Conservation (phyloP, 2,888 invertebrate species). For the Dynastes maya region DNA sequence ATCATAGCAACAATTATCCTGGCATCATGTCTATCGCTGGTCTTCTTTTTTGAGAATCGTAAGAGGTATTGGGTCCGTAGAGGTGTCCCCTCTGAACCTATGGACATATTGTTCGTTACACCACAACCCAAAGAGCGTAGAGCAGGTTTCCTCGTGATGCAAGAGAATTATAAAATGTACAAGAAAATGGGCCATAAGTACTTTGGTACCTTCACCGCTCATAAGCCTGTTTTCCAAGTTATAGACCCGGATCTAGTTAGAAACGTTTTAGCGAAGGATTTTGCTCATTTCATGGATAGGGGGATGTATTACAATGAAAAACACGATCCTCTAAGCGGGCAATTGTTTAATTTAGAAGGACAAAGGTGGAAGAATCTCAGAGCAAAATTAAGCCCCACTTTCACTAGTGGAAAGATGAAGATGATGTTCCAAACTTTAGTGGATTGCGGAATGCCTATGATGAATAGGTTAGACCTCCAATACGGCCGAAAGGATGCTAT, state of each 20-base stretch:
- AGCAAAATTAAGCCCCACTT: conserved; percentile 71
- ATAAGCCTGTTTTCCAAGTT: conserved; percentile 55
- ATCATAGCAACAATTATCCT: conserved; percentile 13
- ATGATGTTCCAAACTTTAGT: conserved; percentile 70
- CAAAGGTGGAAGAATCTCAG: conserved; percentile 72
- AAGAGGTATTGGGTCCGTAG: conserved; percentile 26
- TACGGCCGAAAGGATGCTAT: conserved; percentile 31
- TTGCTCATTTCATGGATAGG: conserved; percentile 69
- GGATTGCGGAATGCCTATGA: conserved; percentile 56
- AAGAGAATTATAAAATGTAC: conserved; percentile 41
- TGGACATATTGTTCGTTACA: conserved; percentile 16
- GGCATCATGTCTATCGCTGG: background rate
- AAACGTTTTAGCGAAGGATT: conserved; percentile 68
- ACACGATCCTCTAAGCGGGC: conserved; percentile 67
- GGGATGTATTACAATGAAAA: conserved; percentile 68
- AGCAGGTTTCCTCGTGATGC: conserved; percentile 2
- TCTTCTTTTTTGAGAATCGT: conserved; percentile 14
- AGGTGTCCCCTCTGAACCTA: conserved; percentile 12
- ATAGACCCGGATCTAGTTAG: conserved; percentile 68
- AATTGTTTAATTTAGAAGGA: conserved; percentile 67
- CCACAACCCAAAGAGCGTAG: background rate
- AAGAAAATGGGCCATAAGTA: conserved; percentile 52
- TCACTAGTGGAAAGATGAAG: conserved; percentile 72
- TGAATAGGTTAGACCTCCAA: conserved; percentile 31
- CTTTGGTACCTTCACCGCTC: conserved; percentile 45